phyloP scores from a whole-genome alignment of 2,113 vertebrate genomes.

The Hucho hucho region DNA sequence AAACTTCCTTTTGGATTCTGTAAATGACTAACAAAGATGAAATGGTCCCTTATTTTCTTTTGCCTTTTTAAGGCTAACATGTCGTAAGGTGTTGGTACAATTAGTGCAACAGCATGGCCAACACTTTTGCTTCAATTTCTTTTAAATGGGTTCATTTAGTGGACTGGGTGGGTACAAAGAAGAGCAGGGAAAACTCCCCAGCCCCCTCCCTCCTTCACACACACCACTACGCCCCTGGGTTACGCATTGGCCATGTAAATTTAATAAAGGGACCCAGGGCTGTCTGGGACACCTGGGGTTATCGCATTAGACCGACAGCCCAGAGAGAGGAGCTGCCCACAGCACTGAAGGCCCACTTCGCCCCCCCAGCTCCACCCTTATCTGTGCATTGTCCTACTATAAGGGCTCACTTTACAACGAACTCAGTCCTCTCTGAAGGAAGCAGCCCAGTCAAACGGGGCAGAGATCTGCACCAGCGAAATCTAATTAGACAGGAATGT shows the following conservation, averaged over 20 bases:
- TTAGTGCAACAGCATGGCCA: neutral
- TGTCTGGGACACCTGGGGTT: slow-evolving; percentile 78
- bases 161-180: slow-evolving; percentile 2
- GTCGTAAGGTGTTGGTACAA: neutral
- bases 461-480: slow-evolving; percentile 54
- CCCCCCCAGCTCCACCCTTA: slow-evolving; percentile 50
- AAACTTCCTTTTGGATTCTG: slow-evolving; percentile 20
- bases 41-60: slow-evolving; percentile 20
- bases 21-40: slow-evolving; percentile 7
- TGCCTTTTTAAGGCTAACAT: slow-evolving; percentile 11
- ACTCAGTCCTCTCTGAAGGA: slow-evolving; percentile 39
- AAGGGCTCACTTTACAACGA: slow-evolving; percentile 61
- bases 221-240: slow-evolving; percentile 34
- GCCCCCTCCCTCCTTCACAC: slow-evolving; percentile 30
- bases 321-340: slow-evolving; percentile 46
- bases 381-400: slow-evolving; percentile 41
- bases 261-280: slow-evolving; percentile 69
- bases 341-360: slow-evolving; percentile 50
- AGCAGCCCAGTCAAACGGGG: slow-evolving; percentile 49
- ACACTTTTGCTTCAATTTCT: neutral
- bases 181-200: slow-evolving; percentile 28
- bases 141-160: slow-evolving; percentile 4
- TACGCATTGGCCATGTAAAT: slow-evolving; percentile 69
- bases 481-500: slow-evolving; percentile 69
- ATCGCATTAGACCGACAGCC: slow-evolving; percentile 65